Conservation (phyloP, 2,888 invertebrate genomes). For the Epsilonema sp. region DNA sequence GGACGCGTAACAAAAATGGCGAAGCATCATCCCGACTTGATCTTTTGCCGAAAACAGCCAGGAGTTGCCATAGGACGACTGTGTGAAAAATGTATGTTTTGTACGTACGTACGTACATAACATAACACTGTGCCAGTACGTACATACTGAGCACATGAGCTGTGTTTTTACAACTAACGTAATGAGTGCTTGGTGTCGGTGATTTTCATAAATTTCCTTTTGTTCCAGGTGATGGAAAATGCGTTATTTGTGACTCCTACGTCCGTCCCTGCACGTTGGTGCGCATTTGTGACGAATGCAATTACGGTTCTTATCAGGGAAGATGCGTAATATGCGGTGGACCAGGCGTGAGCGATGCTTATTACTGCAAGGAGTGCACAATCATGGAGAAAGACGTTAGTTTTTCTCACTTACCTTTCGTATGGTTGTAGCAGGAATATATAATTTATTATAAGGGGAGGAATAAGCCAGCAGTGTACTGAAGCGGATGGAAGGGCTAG, state of each 20-base stretch:
- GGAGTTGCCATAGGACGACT: conserved; percentile 91
- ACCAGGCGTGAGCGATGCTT: conserved; percentile 97
- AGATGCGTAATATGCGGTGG: conserved; percentile 96
- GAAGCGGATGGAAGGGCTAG: no score
- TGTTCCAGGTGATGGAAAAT: conserved; percentile 69
- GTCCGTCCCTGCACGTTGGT: conserved; percentile 93
- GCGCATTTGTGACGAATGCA: conserved; percentile 95
- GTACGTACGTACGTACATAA: no score
- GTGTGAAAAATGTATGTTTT: conserved; percentile 70
- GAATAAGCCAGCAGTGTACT: no score
- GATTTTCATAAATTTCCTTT: conserved; percentile 1
- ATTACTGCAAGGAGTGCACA: conserved; percentile 98
- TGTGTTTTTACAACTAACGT: not conserved
- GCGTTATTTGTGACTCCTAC: conserved; percentile 97
- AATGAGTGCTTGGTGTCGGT: not conserved
- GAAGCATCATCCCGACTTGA: conserved; percentile 98
- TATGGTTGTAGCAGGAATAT: no score
- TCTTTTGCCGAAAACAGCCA: conserved; percentile 94
- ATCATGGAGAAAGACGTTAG: conserved; percentile 81
- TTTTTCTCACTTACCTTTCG: no score
- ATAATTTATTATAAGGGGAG: no score
- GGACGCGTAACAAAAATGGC: no score
- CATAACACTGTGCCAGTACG: no score
- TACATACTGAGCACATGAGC: no score
- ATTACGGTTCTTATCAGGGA: conserved; percentile 89